Conservation (phyloP, 2,113 vertebrate genomes). For the Pleuronectes platessa region DNA sequence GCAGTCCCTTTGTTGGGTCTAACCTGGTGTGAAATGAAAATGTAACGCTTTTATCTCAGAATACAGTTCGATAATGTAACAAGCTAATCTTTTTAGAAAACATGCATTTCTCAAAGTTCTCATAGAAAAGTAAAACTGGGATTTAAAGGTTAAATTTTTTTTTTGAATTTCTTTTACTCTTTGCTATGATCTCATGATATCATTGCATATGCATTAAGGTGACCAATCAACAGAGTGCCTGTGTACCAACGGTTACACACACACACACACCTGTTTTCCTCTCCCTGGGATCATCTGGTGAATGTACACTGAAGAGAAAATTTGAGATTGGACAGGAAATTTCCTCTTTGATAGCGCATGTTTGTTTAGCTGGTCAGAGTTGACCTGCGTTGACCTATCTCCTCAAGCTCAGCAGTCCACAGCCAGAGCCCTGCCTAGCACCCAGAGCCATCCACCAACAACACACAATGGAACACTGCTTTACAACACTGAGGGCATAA, state of each 20-base stretch:
- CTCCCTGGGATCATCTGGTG: conserved; percentile 57
- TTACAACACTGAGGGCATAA: neutral
- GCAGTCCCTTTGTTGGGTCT: conserved; percentile 31
- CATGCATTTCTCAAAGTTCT: neutral
- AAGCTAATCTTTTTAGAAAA: neutral
- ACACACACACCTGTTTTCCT: conserved; percentile 28
- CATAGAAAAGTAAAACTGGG: neutral
- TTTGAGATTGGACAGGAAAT: conserved; percentile 75
- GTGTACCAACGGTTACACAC: conserved; percentile 22
- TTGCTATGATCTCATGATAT: neutral
- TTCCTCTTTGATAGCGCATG: conserved; percentile 78
- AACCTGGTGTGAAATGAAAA: conserved; percentile 35
- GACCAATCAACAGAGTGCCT: conserved; percentile 12
- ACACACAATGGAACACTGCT: conserved; percentile 22
- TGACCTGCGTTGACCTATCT: conserved; percentile 72
- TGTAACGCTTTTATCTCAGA: conserved; percentile 8
- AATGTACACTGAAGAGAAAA: conserved; percentile 71
- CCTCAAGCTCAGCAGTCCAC: conserved; percentile 61
- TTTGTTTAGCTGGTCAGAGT: conserved; percentile 79
- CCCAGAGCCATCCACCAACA: conserved; percentile 35
- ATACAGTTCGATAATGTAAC: neutral
- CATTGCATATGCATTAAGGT: neutral
- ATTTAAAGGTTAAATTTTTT: neutral
- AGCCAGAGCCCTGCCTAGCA: conserved; percentile 57
- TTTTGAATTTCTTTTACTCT: neutral